Conservation (phyloP, 2,797 vertebrate genomes). For the Oreortyx pictus region DNA sequence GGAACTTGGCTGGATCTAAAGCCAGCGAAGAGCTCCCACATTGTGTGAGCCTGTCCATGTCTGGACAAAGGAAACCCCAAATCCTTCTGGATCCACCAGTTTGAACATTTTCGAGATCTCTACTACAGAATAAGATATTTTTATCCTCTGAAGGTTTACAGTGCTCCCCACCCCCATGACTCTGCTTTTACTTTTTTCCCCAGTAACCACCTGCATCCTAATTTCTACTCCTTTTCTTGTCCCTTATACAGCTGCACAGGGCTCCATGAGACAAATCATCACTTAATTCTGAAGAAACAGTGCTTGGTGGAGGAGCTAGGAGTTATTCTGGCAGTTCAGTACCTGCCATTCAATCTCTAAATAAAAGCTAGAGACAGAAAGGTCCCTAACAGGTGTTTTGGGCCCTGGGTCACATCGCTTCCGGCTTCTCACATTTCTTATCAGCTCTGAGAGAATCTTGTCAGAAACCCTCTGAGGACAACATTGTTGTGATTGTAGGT, state of each 20-base stretch:
- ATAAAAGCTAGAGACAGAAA: background rate
- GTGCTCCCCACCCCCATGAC: background rate
- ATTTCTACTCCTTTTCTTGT: background rate
- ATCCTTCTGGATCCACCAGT: background rate
- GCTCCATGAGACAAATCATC: background rate
- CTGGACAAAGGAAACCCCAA: background rate
- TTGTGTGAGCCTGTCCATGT: background rate
- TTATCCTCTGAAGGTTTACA: background rate
- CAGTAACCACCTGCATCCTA: background rate
- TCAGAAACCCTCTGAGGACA: background rate
- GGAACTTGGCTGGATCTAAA: background rate
- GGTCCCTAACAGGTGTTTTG: background rate
- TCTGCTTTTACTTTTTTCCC: background rate
- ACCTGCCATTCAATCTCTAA: background rate
- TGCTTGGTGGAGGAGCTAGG: background rate
- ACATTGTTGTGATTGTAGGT: background rate
- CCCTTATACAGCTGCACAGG: background rate
- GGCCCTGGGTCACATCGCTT: background rate
- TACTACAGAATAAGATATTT: background rate
- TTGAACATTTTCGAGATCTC: background rate
- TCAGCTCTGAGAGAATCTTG: background rate
- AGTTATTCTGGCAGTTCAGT: background rate
- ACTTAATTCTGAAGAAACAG: background rate
- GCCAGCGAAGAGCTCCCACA: fast-evolving
- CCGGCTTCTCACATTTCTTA: background rate